phyloP scores from a whole-genome alignment of 1,140 invertebrate genomes.

The Zeugodacus cucurbitae region DNA sequence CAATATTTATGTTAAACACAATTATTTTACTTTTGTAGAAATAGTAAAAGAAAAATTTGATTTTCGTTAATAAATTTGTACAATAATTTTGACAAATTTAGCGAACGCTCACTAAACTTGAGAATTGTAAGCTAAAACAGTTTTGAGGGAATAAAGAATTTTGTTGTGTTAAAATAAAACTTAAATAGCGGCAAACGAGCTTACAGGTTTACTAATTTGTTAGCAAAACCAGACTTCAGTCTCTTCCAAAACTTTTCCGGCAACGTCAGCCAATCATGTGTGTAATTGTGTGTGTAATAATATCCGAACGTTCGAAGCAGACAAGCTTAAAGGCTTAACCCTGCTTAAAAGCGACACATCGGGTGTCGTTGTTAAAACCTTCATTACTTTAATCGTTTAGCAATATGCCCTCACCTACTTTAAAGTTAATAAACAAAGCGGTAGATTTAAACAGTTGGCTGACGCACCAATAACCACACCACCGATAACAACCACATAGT shows the following conservation, averaged over 20 bases:
- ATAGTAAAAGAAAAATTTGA: neutral
- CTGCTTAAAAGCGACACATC: conserved; percentile 10
- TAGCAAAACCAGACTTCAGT: neutral
- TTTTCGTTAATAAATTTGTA: neutral
- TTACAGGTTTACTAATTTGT: neutral
- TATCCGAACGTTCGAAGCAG: neutral
- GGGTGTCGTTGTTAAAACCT: neutral
- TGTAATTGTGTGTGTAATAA: neutral
- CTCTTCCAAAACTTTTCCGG: neutral
- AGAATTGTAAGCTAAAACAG: neutral
- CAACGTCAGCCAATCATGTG: neutral
- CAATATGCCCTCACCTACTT: neutral
- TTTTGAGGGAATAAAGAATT: too few relatives aligned
- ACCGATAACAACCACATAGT: neutral
- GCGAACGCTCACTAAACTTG: neutral
- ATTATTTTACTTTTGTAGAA: neutral
- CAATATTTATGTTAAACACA: neutral
- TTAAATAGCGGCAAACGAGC: neutral
- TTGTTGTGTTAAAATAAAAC: neutral
- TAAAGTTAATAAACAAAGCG: neutral
- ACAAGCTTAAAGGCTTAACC: neutral
- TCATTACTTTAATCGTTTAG: neutral
- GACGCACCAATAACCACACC: neutral
- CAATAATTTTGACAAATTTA: neutral
- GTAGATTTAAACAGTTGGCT: conserved; percentile 30